Evolutionary conservation across 2,113 vertebrate species (phyloP), one percentile per base, ranked within the genome.

Genomic region (Syrrhaptes paradoxus): DNA sequence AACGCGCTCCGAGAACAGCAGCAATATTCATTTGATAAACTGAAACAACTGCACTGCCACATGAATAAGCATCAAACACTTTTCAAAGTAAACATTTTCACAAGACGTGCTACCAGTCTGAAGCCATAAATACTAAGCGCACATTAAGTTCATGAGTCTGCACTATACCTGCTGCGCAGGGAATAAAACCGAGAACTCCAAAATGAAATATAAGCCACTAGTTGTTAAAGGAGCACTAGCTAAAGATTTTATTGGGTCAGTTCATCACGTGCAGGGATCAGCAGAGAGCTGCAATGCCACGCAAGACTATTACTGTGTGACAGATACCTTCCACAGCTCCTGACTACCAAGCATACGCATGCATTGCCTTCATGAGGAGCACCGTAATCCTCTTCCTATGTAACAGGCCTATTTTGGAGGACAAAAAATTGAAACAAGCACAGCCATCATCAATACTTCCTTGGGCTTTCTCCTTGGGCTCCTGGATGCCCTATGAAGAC

Each of bases 31-130:
- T 67, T 85, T 93, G 86, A 92, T 91, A 87, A 95, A 96, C 91
- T 90, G 86, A 94, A 89, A 83, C 66, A 73, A 89, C 76, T 55
- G 51, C 68, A 22, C 41, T 58, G 55, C 32, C 71, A 84, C 48
- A n/a, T 73, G 85, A 95, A 89, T 82, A 79, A 85, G 58, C 89
- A 91, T 59, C 73, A 78, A 88, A 85, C 28, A 24, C 51, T 93
- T 89, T 87, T 94, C 89, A 74, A 85, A 90, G 90, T 76, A 85
- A 95, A 77, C 55, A 59, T 95, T 95, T 93, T 72, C 67, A 72
- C 36, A 78, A 86, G 34, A 43, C 74, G 21, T 4, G 0, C 45
- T 24, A 28, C 61, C 71, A 29, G 49, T 85, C 81, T 93, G 87
- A 87, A 87, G 79, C 36, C 24, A 18, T 83, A 86, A 94, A 94